Evolutionary conservation across 2,113 vertebrate species (phyloP).

Genomic region (Corydoras sp.): DNA sequence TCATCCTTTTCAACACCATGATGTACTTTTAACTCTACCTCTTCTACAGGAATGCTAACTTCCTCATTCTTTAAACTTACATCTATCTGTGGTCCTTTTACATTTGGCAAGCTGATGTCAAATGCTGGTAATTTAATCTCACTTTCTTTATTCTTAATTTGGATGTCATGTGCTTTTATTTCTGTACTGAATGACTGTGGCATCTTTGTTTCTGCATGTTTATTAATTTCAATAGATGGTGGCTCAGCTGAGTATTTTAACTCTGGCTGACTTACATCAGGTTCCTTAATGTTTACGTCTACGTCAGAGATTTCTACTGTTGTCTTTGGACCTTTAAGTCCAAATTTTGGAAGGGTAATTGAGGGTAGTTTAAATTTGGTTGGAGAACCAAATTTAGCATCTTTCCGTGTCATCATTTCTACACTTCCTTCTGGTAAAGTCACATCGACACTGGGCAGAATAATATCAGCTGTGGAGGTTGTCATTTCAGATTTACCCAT

Average conservation of each 20-base stretch:
- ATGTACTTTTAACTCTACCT: conserved; percentile 9
- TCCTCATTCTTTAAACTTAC: background rate
- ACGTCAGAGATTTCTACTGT: conserved; percentile 11
- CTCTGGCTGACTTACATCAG: conserved; percentile 15
- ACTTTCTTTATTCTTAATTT: conserved; percentile 16
- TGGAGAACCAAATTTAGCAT: background rate
- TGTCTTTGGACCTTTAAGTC: conserved; percentile 16
- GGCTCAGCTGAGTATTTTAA: background rate
- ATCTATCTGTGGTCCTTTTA: conserved; percentile 30
- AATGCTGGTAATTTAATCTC: conserved; percentile 38
- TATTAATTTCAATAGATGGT: conserved; percentile 4
- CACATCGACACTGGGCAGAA: conserved; percentile 33
- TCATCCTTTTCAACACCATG: too few relatives aligned
- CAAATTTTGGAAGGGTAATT: background rate
- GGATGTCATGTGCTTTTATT: background rate
- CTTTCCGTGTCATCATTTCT: conserved; percentile 38
- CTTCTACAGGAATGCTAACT: conserved; percentile 11
- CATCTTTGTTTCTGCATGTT: background rate
- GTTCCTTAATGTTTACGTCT: conserved; percentile 8
- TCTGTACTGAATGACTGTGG: background rate
- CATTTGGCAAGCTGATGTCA: conserved; percentile 21
- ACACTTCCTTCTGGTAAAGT: conserved; percentile 36
- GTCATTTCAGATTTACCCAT: conserved; percentile 52
- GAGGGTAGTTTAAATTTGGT: too few relatives aligned
- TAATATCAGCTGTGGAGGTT: conserved; percentile 23